These are phyloP conservation scores for Artemisiospiza belli DNA, from an alignment of 2,113 vertebrate species.

Conservation along the genomic window DNA sequence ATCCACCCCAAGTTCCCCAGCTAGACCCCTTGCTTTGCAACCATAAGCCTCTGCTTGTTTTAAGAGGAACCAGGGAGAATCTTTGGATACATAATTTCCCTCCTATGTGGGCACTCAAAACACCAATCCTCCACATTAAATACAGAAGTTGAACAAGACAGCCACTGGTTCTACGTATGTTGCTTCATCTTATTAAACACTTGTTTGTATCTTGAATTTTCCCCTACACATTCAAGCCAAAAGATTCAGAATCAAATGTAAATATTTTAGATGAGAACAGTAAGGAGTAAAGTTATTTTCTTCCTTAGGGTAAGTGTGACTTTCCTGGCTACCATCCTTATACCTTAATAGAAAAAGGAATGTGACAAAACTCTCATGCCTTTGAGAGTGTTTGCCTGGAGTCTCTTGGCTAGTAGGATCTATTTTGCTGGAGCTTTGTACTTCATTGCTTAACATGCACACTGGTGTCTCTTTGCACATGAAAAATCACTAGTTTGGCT, in stretches of 20 bases:
- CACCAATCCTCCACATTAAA: background rate
- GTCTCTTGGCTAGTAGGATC: background rate
- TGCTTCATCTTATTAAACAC: background rate
- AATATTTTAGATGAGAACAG: background rate
- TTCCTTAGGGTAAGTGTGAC: background rate
- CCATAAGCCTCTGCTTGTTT: background rate
- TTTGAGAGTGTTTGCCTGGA: background rate
- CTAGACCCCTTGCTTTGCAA: background rate
- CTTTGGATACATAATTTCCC: background rate
- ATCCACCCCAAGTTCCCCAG: background rate
- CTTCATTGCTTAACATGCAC: background rate
- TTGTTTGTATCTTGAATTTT: background rate
- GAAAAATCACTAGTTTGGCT: background rate
- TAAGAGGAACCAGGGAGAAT: background rate
- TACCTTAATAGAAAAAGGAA: background rate
- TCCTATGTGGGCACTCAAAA: background rate
- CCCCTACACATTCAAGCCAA: background rate
- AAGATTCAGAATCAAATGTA: background rate
- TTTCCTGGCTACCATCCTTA: background rate
- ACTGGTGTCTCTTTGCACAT: background rate
- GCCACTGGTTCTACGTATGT: background rate
- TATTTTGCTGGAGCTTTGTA: background rate
- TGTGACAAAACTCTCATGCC: background rate
- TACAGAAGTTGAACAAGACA: background rate
- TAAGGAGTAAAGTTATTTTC: background rate